These are phyloP conservation scores for Saccostrea glomerata DNA, from an alignment of 1,140 invertebrate genomes.

Conservation along the genomic window DNA sequence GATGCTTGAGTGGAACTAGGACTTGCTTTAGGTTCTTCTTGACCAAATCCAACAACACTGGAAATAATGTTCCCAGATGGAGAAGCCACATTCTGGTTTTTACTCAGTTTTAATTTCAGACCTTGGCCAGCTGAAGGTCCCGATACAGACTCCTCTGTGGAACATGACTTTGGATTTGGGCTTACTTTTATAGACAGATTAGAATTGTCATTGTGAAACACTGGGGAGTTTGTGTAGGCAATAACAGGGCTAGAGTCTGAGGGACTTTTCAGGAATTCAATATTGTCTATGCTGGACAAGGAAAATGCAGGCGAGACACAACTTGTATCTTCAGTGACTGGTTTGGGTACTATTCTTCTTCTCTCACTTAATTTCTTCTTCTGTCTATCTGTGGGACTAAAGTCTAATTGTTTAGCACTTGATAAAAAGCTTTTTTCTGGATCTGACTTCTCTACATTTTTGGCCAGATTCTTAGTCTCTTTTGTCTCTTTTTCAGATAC, in stretches of 20 bases:
- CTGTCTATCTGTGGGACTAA: background rate
- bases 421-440: background rate
- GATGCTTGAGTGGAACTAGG: background rate
- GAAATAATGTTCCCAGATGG: constrained; percentile 46
- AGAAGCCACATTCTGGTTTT: background rate
- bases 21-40: background rate
- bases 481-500: background rate
- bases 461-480: background rate
- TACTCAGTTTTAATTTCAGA: background rate
- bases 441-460: background rate
- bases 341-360: constrained; percentile 28
- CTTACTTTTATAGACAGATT: constrained; percentile 22
- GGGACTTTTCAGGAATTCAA: constrained; percentile 21
- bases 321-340: background rate
- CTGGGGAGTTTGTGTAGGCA: constrained; percentile 29
- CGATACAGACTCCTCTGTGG: background rate
- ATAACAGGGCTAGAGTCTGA: background rate
- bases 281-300: constrained; percentile 12
- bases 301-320: constrained; percentile 29
- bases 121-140: background rate
- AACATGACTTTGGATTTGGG: background rate
- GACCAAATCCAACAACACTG: constrained; percentile 48
- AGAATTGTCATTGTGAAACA: constrained; percentile 27
- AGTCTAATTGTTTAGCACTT: background rate
- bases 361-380: constrained; percentile 20